Evolutionary conservation across 2,113 vertebrate genomes (phyloP), one percentile per base, ranked within the genome.

Genomic region (Ceuthmochares aereus): DNA sequence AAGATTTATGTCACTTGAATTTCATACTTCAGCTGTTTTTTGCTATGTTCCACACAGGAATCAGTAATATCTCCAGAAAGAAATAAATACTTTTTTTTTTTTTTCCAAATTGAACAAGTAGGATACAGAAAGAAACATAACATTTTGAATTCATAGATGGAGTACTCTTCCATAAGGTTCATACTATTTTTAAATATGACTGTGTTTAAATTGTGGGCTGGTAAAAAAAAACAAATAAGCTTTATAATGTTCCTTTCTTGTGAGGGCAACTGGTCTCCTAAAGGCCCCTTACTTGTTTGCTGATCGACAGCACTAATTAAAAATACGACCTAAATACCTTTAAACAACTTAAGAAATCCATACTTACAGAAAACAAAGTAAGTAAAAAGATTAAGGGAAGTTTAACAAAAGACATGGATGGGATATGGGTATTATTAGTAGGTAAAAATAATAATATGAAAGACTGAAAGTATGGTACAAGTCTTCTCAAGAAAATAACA

Each of bases 401-500:
- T 74, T 67, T 26, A 18, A 56, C 58, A n/a, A 47, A 69, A 63
- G 30, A 21, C 12, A 26, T 25, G n/a, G 14, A 30, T 11, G 47
- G 55, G 62, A 74, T 70, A 29, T 3, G 16, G 40, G 40, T 17
- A 64, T 34, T 81, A 66, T 34, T 26, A 49, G 49, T 3, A 75
- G 15, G 56, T 73, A 85, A 80, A 54, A 20, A 77, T 13, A 84
- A 21, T 16, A 77, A 52, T 5, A 14, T 68, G 88, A 75, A 91
- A 89, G 36, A 84, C 18, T 0, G 1, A 56, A 86, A 89, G 47
- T 40, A 47, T 22, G 23, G 47, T 75, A 73, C 56, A 74, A 69
- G n/a, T 58, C 84, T 92, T 89, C 87, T 62, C 66, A 82, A 87
- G 70, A 84, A 94, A 95, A 70, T 62, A 94, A 67, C 70, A 87